Evolutionary conservation across 2,888 invertebrate genomes (phyloP).

Genomic region (Aricia artaxerxes): DNA sequence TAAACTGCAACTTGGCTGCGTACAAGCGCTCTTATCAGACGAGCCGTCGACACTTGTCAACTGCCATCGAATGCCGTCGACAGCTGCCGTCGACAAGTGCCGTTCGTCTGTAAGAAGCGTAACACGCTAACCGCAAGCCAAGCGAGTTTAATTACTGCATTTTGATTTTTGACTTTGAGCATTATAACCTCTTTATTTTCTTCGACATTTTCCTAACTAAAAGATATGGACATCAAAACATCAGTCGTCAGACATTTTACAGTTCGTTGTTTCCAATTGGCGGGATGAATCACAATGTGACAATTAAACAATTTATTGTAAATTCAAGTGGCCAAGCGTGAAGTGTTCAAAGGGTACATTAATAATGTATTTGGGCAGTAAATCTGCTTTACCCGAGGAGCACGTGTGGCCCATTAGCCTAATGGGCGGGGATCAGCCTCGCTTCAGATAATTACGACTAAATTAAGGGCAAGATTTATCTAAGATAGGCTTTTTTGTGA

Average conservation of each 20-base stretch:
- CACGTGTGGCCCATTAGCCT: conserved; percentile 76
- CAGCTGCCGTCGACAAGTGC: too few species aligned
- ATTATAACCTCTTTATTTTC: too few species aligned
- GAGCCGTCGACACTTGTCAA: too few species aligned
- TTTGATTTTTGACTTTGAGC: too few species aligned
- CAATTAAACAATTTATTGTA: conserved; percentile 33
- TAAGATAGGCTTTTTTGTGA: not conserved
- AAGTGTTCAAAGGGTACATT: conserved; percentile 70
- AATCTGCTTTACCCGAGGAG: conserved; percentile 68
- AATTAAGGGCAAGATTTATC: conserved; percentile 34
- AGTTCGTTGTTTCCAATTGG: conserved; percentile 1
- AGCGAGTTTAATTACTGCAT: too few species aligned
- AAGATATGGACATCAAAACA: not conserved
- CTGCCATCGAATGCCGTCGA: too few species aligned
- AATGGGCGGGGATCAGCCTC: conserved; percentile 65
- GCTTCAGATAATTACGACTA: conserved; percentile 29
- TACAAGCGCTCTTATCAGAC: too few species aligned
- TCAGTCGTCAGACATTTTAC: not conserved
- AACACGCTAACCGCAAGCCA: not conserved
- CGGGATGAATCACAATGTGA: conserved; percentile 6
- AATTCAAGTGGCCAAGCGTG: conserved; percentile 59
- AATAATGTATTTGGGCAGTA: conserved; percentile 76
- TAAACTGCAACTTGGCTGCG: too few species aligned
- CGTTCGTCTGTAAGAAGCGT: too few species aligned
- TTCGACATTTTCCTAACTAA: not conserved